Evolutionary conservation across 1,140 invertebrate genomes (phyloP), one percentile per base, ranked within the genome.

Genomic region (Calephelis nemesis): DNA sequence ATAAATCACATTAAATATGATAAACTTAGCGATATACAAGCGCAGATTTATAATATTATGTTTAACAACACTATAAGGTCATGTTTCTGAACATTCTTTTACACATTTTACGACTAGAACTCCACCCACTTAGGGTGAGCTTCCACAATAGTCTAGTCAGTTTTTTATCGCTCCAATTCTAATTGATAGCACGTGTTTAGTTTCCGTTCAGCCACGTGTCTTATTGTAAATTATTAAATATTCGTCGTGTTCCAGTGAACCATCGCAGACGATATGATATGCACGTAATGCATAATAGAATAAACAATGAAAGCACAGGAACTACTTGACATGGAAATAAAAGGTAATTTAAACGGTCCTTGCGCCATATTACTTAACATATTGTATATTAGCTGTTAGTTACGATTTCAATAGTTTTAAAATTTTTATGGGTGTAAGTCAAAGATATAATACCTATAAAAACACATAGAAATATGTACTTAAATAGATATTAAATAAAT

Each of bases 181-280:
- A 91, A 91, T 91, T 91, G 87, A 84, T 76, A 85, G 76, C 88
- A 91, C 88, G 88, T 91, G 88, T 82, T 84, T 65, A 58, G 75
- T 82, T 84, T 88, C 87, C 85, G 82, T 73, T 83, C 73, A 74
- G 88, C 72, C 88, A 91, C 88, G 88, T 91, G 87, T 78, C 82
- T 77, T 75, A 77, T 78, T 78, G 67, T 78, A 68, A 81, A 81
- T 81, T 85, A 88, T 88, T 87, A 84, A 85, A 83, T 77, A 85
- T 88, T 87, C 81, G 80, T 82, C 81, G 77, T 77, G 77, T 63
- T 78, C 45, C 65, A 71, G 64, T 67, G 74, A 65, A 71, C 73
- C 76, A 69, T 73, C 65, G 69, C 70, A 63, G 69, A 71, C 62
- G 78, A 78, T 82, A 76, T 74, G 74, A 87, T 84, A 82, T 84